Base-by-base conservation (phyloP, 2,888 invertebrate species). In the Pelosia muscerda region DNA sequence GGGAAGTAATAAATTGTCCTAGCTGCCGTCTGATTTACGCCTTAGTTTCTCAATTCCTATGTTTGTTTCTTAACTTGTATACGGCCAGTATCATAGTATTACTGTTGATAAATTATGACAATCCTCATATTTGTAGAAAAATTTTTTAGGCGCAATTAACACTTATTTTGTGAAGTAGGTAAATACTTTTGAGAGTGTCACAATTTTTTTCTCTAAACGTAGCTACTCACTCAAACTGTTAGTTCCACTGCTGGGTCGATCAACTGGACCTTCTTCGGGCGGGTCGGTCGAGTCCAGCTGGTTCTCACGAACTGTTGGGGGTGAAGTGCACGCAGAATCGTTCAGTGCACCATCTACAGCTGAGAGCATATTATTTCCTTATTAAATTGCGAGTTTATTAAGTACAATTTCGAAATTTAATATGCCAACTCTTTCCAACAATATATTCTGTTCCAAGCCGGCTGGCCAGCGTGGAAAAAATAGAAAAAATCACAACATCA, bases 231-330 rank as follows among this genome's bases (percentile, higher is more conserved):
- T 81, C 57, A 79, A 69, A 25, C 73, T 70, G 53, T 74, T 79
- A 13, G 69, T 59, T 25, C 70, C 68, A 19, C 73, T 78, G 26
- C 42, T 60, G 15, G 13, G 68, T 68, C 28, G 77, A 31, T 65
- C 69, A n/a, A 34, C n/a, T 2, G 49, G 55, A 11, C 34, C 34
- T 23, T 61, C 59, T 42, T 53, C 53, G 0, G 68, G 63, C 11
- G 9, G 22, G 62, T 66, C 53, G 28, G 58, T 59, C 55, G 72
- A 5, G 8, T 22, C 42, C n/a, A 38, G 28, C 11, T 23, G 66
- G 8, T 74, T 81, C 70, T 90, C 92, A 0, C 93, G 86, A 9
- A 93, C 93, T 0, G 93, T 93, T 58, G 85, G 83, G 0, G 85
- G 84, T 0, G 88, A 87, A 13, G 85, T 88, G 5, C 74, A 78